A percentile compares a stretch with the other conserved stretches of the same genome.
These are phyloP conservation scores for Cosmia pyralina DNA, from an alignment of 2,888 invertebrate genomes.

Conservation along the genomic window DNA sequence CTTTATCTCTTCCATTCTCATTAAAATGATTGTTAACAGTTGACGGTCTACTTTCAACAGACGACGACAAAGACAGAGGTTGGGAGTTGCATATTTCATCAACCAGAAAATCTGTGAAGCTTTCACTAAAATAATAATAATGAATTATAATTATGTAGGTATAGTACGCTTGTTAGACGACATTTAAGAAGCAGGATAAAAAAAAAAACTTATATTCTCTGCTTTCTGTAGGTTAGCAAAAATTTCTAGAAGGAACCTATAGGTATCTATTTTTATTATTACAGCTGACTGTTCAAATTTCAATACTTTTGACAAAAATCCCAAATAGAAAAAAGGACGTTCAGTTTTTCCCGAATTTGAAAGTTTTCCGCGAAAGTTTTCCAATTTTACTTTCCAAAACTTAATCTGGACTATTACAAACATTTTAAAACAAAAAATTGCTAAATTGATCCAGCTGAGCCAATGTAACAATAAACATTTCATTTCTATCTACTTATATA, in stretches of 20 bases:
- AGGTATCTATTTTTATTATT: background rate
- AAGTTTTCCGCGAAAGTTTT: too few relatives aligned
- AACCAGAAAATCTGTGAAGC: conserved; percentile 81
- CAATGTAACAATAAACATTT: too few relatives aligned
- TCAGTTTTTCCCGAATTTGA: too few relatives aligned
- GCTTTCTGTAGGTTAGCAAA: background rate
- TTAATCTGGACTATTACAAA: too few relatives aligned
- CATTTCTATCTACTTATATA: too few relatives aligned
- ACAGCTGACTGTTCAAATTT: too few relatives aligned
- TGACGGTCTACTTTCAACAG: conserved; percentile 38
- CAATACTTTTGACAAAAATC: too few relatives aligned
- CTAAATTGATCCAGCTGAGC: too few relatives aligned
- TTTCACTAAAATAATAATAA: conserved; percentile 69
- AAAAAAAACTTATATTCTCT: too few relatives aligned
- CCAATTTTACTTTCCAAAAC: too few relatives aligned
- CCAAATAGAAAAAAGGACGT: too few relatives aligned
- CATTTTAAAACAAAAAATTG: too few relatives aligned
- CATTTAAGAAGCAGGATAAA: background rate
- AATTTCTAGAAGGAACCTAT: background rate
- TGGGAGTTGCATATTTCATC: conserved; percentile 81
- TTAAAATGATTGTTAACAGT: conserved; percentile 16
- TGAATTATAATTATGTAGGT: background rate
- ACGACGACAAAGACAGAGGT: conserved; percentile 80
- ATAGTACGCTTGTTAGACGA: background rate
- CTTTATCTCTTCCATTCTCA: conserved; percentile 20